phyloP scores from a whole-genome alignment of 2,113 vertebrate species.

The Dipodomys spectabilis region DNA sequence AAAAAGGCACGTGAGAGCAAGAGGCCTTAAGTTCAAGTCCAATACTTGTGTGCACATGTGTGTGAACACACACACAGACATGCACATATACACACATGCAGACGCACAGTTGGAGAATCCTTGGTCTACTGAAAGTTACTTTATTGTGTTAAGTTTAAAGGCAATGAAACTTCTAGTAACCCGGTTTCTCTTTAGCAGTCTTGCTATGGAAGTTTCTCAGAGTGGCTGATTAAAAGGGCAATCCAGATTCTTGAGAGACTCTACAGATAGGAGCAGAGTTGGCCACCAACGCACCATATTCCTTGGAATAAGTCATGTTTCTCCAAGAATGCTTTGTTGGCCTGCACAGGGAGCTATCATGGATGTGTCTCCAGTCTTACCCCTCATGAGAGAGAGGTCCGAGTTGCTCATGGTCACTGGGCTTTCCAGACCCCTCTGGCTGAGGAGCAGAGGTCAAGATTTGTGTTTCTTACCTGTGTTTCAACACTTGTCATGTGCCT shows the following conservation, averaged over 20 bases:
- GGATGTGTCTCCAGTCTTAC: not conserved
- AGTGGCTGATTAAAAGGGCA: not conserved
- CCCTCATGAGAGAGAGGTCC: not conserved
- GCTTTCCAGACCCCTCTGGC: slow-evolving; percentile 10
- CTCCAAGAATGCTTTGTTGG: not conserved
- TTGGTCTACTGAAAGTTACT: not conserved
- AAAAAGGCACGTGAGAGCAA: too few species aligned
- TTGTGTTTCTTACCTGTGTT: not conserved
- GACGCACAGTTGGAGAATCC: too few species aligned
- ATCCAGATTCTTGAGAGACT: not conserved
- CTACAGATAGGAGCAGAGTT: not conserved
- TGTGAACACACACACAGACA: too few species aligned
- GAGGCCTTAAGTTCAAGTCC: too few species aligned
- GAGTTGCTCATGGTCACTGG: not conserved
- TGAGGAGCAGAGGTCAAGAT: not conserved
- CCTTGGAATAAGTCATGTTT: not conserved
- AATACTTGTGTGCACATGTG: too few species aligned
- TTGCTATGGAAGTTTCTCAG: not conserved
- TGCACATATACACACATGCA: too few species aligned
- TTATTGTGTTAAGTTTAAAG: slow-evolving; percentile 27
- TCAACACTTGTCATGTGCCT: not conserved
- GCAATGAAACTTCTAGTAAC: not conserved
- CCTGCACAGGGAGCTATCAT: not conserved
- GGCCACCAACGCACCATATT: not conserved
- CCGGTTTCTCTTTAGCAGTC: not conserved